A percentile compares a stretch with the other conserved stretches of the same genome.
phyloP scores from a whole-genome alignment of 2,797 vertebrate species.

The Hypotaenidia philippensis region DNA sequence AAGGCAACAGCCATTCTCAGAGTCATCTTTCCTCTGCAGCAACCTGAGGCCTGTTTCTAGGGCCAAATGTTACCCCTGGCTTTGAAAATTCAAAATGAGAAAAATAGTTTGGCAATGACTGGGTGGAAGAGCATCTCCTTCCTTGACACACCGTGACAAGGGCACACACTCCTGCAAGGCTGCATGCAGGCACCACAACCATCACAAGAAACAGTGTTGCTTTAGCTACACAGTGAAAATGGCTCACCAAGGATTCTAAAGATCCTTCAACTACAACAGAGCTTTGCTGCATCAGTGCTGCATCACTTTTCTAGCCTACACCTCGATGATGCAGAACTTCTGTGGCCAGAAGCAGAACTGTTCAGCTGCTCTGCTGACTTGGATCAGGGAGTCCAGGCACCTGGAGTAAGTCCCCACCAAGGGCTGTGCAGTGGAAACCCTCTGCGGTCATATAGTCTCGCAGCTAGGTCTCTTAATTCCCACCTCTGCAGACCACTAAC shows the following conservation, averaged over 20 bases:
- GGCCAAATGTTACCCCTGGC: background rate
- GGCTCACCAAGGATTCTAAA: background rate
- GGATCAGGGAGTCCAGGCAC: background rate
- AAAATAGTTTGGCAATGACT: background rate
- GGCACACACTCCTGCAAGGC: background rate
- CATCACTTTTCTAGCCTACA: background rate
- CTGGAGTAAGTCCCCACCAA: background rate
- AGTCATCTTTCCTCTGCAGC: background rate
- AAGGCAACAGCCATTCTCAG: background rate
- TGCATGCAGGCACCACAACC: background rate
- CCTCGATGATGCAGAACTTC: accelerated
- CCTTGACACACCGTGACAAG: background rate
- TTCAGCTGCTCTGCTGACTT: conserved; percentile 18
- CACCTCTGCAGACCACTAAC: background rate
- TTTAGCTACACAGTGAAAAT: background rate
- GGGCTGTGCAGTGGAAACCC: background rate
- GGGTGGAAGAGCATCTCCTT: background rate
- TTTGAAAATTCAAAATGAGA: background rate
- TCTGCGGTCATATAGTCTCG: background rate
- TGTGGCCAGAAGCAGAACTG: background rate
- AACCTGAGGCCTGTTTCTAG: background rate
- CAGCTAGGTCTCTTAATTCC: background rate
- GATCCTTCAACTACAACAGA: background rate
- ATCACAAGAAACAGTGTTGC: background rate
- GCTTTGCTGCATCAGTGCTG: background rate